Evolutionary conservation across 2,797 vertebrate species (phyloP).

Genomic region (Paratrypauchen microcephalus): DNA sequence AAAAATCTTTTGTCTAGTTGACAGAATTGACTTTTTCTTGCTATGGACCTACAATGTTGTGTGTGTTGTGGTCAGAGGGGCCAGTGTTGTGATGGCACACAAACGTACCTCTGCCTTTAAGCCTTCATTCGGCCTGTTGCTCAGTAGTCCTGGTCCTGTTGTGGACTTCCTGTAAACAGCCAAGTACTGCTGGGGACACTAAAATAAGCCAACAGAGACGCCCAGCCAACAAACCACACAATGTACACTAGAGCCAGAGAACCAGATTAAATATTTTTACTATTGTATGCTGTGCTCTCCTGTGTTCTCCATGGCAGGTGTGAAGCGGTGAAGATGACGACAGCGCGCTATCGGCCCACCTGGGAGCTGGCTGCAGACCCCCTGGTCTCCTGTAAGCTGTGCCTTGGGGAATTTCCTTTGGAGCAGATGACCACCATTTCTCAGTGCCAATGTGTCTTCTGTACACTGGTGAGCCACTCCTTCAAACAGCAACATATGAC

Average conservation of each 20-base stretch:
- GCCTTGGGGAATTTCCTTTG: conserved; percentile 94
- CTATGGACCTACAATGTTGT: background rate
- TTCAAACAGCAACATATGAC: background rate
- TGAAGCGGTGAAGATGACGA: conserved; percentile 85
- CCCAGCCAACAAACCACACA: conserved; percentile 22
- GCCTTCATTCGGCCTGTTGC: conserved; percentile 55
- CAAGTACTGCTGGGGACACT: conserved; percentile 54
- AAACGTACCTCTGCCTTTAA: conserved; percentile 24
- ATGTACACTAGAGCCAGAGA: conserved; percentile 29
- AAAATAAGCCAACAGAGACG: conserved; percentile 68
- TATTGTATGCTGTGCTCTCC: background rate
- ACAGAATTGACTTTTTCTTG: too few species aligned
- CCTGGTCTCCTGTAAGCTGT: conserved; percentile 96
- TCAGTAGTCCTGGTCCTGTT: conserved; percentile 55
- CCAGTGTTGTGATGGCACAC: background rate
- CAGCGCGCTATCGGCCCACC: conserved; percentile 92
- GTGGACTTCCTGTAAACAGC: conserved; percentile 74
- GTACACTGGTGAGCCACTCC: conserved; percentile 88
- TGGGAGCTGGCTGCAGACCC: conserved; percentile 98
- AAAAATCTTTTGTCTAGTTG: too few species aligned
- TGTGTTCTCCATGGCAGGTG: conserved; percentile 50
- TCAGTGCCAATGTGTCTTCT: conserved; percentile 99
- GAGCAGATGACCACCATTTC: conserved; percentile 98
- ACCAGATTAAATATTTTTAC: background rate
- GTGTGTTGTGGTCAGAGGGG: background rate